Base-by-base conservation (phyloP, 2,888 invertebrate genomes). In the Dynastes hyllus region DNA sequence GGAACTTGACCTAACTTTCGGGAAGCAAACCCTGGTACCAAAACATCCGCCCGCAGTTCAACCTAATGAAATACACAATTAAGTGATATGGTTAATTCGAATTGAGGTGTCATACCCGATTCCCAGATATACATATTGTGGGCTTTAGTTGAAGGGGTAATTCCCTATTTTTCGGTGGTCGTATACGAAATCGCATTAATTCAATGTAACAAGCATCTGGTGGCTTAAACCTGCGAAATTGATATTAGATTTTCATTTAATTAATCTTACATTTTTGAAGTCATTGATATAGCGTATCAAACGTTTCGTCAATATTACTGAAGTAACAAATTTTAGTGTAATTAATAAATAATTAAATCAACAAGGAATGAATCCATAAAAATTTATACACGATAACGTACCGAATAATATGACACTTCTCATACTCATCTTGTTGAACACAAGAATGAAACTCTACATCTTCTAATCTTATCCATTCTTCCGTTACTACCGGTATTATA, bases 401-500 rank as follows among this genome's bases (percentile, higher is more conserved):
- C 96, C 95, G 96, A 85, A 97, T 96, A 82, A 95, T 95, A 88
- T 95, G 94, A 61, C 95, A 93, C 81, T 92, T 92, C 82, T 96
- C 94, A 88, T 97, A 99, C 85, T 97, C 97, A 80, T 96, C 95
- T 84, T 95, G 95, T 87, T 98, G 96, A 73, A 99, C 96, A 87
- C 96, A 96, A 77, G 95, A 94, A 90, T 99, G 98, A 89, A 99
- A 98, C 89, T 98, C 98, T 0, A 96, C 93, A 70, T 94, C 93
- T 90, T 99, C 98, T 77, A 99, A 92, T 58, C 97, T 93, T 87
- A 99, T 99, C 99, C 99, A 99, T 90, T 99, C 98, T 90, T 99
- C 99, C 0, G 99, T 99, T 81, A 96, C 96, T 22, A 97, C 97
- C 29, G 99, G 99, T 88, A 99, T 98, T 88, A 99, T 99, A 90